phyloP scores from a whole-genome alignment of 2,113 vertebrate genomes.

The Bungarus multicinctus region DNA sequence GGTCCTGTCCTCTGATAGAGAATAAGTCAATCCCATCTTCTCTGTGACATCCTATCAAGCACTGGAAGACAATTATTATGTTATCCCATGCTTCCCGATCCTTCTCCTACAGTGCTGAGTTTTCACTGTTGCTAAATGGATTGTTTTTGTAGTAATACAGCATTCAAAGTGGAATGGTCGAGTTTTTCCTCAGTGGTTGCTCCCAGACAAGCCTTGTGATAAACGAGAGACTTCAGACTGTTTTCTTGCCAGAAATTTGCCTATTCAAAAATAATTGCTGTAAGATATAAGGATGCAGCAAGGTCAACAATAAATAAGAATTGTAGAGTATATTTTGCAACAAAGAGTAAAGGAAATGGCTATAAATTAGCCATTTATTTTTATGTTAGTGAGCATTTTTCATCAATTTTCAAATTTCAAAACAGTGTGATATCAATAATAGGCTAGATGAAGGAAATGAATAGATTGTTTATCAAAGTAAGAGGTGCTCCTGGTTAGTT shows the following conservation, averaged over 20 bases:
- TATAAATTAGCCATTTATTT: neutral
- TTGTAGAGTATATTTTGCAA: neutral
- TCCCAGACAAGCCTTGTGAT: constrained; percentile 40
- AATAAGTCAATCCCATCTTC: neutral
- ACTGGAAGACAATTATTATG: neutral
- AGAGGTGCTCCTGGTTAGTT: neutral
- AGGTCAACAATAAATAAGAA: constrained; percentile 38
- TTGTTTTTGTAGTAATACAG: neutral
- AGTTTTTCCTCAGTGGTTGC: neutral
- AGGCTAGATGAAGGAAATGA: neutral
- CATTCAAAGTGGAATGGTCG: neutral
- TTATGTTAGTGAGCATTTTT: neutral
- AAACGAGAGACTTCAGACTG: constrained; percentile 14
- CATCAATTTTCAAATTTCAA: neutral
- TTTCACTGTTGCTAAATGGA: neutral
- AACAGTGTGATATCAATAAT: neutral
- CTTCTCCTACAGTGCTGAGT: neutral
- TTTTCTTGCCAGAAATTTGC: neutral
- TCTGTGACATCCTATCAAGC: neutral
- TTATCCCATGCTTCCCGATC: neutral
- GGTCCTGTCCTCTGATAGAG: neutral
- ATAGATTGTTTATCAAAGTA: neutral
- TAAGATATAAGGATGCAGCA: constrained; percentile 39
- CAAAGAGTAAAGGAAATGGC: neutral
- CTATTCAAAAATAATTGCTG: neutral